Evolutionary conservation across 2,888 invertebrate species (phyloP), one percentile per base, ranked within the genome.

Genomic region (Phaonia tiefii): DNA sequence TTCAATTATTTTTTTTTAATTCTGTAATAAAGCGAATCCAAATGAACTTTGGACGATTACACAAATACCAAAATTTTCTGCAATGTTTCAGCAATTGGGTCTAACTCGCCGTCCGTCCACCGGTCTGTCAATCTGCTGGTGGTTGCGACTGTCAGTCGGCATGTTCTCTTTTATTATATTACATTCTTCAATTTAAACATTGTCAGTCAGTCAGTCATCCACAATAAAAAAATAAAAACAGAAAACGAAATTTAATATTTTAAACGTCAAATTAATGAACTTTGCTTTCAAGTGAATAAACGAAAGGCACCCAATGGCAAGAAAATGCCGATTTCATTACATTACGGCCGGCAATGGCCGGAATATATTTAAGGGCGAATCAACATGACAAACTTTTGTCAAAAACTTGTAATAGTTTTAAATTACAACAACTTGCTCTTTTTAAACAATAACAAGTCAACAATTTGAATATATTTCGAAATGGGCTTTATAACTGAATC

Each of bases 241-340:
- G 5, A 15, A 63, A 58, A 2, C 20, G 63, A 63, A 63, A 63
- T 63, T 42, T 63, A 42, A 63, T 63, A 63, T 42, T 42, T 63
- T 42, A 42, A 63, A 15, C 39, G n/a, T 13, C 22, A 63, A 63
- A 22, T 63, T 22, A 22, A 37, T 42, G 63, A 63, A 63, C 63
- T 63, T 63, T 63, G 39, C 22, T 31, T 56, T 26, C 25, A 2
- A 26, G 1, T 39, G 37, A 20, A 22, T 51, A 8, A 20, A 39
- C 60, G 20, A 60, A 60, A 37, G 31, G 8, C 31, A 31, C 31
- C 31, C 31, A 31, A 31, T 5, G 8, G 8, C n/a, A 31, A 31
- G 8, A 31, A 31, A 31, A 8, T 5, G 8, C 31, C 31, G 31
- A 3, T 31, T 31, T 3, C 31, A 5, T 3, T 31, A 31, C 4